Evolutionary conservation across 2,113 vertebrate genomes (phyloP).

Genomic region (Pitta sordida): DNA sequence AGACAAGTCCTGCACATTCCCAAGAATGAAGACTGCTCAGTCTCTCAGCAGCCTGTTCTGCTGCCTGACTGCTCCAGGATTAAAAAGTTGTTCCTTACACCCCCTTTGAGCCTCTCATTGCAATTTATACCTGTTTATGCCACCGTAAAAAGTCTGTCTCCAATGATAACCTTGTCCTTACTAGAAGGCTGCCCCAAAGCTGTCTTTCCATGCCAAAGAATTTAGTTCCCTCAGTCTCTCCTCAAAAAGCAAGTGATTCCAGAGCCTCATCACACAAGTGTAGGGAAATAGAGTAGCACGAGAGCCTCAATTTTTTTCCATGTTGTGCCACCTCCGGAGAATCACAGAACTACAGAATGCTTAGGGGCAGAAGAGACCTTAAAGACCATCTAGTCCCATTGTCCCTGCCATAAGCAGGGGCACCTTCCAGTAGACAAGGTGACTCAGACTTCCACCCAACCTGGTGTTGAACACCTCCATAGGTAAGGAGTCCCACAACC

Average conservation of each 20-base stretch:
- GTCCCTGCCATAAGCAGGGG: not conserved
- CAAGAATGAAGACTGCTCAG: not conserved
- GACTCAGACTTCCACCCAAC: too few relatives aligned
- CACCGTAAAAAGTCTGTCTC: not conserved
- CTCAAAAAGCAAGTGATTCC: not conserved
- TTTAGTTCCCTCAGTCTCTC: not conserved
- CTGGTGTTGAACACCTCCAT: not conserved
- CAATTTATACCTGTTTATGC: not conserved
- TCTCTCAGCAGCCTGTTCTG: not conserved
- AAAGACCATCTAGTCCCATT: too few relatives aligned
- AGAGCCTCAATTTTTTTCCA: not conserved
- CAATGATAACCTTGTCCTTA: not conserved
- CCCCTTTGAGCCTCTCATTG: not conserved
- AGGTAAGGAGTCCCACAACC: too few relatives aligned
- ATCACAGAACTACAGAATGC: rapidly evolving
- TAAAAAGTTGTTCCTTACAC: not conserved
- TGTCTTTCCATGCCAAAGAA: not conserved
- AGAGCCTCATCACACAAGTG: not conserved
- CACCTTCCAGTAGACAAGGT: not conserved
- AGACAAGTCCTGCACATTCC: not conserved
- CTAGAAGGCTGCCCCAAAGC: not conserved
- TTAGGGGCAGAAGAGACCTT: not conserved
- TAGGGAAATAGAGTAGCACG: not conserved
- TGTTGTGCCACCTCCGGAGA: not conserved
- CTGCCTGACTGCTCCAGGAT: not conserved